Base-by-base conservation (phyloP, 2,113 vertebrate genomes). In the Guaruba guarouba region DNA sequence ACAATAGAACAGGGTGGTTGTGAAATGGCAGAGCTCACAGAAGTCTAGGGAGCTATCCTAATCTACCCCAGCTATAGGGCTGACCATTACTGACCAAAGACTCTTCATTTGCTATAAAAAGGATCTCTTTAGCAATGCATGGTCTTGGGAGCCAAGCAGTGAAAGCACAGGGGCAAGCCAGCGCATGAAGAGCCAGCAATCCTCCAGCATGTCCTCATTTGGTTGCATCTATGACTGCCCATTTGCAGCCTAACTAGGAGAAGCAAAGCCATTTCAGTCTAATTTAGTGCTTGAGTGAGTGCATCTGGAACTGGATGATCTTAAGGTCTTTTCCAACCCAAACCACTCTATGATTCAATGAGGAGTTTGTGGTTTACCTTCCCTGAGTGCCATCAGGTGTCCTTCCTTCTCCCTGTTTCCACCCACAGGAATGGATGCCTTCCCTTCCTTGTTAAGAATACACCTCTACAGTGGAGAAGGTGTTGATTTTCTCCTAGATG, bases 201-300 rank as follows among this genome's bases (percentile, higher is more conserved):
- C 24, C 41, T 39, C 24, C 68, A 76, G 31, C 1, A 0, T 33
- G 17, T 44, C 43, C 41, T 81, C 2, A 0, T 17, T 49, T 23
- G 19, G 19, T 54, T 79, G 49, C 62, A 69, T 13, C 49, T 15
- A 1, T 44, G 67, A 63, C 35, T 24, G 61, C 8, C 13, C 23
- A 27, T 59, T 25, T 63, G 52, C 69, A 77, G 54, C 44, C 61
- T 59, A 43, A 51, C 16, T 46, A 44, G 23, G 43, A 82, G 67
- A 46, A 75, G 35, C 61, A 57, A 25, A n/a, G 67, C 25, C 33
- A 12, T 11, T 49, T 19, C 17, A 24, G 24, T 31, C 22, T 57
- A 7, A 71, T 55, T 57, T 4, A 44, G 66, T 7, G 18, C 44
- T 20, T 6, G 19, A 41, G 23, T 6, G 41, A 63, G 43, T 23